Conservation (phyloP, 2,888 invertebrate species). For the Harmothoe impar region DNA sequence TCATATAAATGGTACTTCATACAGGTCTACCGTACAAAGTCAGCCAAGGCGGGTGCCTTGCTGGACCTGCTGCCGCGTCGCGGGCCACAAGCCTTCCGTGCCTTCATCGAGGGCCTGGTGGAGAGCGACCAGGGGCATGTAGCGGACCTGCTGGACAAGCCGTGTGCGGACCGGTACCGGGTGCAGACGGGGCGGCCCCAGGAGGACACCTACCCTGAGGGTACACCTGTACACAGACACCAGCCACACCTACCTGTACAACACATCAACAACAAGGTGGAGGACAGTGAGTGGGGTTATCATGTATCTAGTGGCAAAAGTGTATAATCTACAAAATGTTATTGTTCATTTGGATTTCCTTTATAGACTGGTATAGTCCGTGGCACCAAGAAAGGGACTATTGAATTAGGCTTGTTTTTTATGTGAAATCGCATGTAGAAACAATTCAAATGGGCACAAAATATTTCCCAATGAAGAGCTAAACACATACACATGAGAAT, state of each 20-base stretch:
- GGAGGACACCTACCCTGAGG: constrained; percentile 15
- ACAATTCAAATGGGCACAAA: too few relatives aligned
- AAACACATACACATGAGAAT: too few relatives aligned
- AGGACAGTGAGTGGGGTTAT: constrained; percentile 20
- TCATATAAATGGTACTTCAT: too few relatives aligned
- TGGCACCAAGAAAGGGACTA: too few relatives aligned
- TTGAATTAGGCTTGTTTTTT: too few relatives aligned
- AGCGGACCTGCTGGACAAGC: neutral
- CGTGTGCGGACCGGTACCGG: neutral
- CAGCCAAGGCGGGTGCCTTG: neutral
- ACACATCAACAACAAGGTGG: neutral
- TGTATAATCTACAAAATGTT: neutral
- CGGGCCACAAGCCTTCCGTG: constrained; percentile 43
- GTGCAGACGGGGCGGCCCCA: neutral
- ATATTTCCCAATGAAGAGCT: too few relatives aligned
- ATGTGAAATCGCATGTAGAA: too few relatives aligned
- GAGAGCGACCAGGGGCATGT: constrained; percentile 34
- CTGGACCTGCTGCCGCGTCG: constrained; percentile 30
- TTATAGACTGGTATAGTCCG: too few relatives aligned
- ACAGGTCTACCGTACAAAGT: neutral
- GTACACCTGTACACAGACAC: neutral
- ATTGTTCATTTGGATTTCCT: too few relatives aligned
- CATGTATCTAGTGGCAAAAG: too few relatives aligned
- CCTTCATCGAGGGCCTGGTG: constrained; percentile 47
- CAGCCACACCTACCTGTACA: neutral